Base-by-base conservation (phyloP, 2,797 vertebrate species). In the Lutjanus campechanus region DNA sequence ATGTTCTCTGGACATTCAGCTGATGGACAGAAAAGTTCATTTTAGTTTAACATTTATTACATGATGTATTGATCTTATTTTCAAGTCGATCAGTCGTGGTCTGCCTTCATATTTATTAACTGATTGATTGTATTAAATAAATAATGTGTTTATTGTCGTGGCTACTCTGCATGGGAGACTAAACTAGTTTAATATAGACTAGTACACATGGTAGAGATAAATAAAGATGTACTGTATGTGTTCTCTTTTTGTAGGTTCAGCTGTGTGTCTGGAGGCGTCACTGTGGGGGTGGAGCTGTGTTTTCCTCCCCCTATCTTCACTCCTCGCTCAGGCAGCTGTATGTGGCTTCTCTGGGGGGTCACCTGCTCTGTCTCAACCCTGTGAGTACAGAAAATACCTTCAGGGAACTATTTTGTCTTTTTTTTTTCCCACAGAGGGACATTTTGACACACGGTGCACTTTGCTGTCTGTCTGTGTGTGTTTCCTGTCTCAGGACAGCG, bases 221-320 rank as follows among this genome's bases (percentile, higher is more conserved):
- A 54, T 50, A 0, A 6, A 41, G 1, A 15, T 8, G 0, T 20
- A 11, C 8, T 59, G 17, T 40, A 7, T 69, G 55, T 66, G 11
- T 54, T 10, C 22, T 15, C 20, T 65, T 51, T 55, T 54, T 82
- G 61, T 76, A 99, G 98, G 60, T 72, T n/a, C 95, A 91, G 65
- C 76, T 22, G n/a, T 98, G 97, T 90, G 40, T 94, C 22, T 99
- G 98, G 98, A 97, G 94, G 91, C 88, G 91, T 69, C 90, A 95
- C 44, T 97, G 97, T 1, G 94, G 94, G 22, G 95, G 96, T 4
- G 97, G 97, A 73, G 95, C 96, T 2, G 93, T 99, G 67, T 99
- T 98, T 93, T 97, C 98, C 19, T 98, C 98, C 11, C 97, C 98
- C 1, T 95, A 92, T 89, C 72, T 99, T 46, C 95, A 92, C 70